phyloP scores from a whole-genome alignment of 2,888 invertebrate genomes.

The Cantharis rufa region DNA sequence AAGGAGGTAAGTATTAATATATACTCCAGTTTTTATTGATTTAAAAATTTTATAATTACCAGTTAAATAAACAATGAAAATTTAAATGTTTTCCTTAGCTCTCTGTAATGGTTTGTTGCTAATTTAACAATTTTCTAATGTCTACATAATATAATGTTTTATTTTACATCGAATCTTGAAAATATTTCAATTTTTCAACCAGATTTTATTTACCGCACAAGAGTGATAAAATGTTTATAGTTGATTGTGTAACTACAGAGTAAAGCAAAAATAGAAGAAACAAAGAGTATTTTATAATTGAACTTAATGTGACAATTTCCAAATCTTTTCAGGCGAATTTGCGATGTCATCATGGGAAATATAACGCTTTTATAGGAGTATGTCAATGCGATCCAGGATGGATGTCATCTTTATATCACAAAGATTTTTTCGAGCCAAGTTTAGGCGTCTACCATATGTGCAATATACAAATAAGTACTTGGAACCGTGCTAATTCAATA shows the following conservation, averaged over 20 bases:
- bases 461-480: constrained; percentile 51
- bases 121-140: too few species aligned
- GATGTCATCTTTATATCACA: constrained; percentile 49
- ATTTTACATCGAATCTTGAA: too few species aligned
- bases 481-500: constrained; percentile 46
- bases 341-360: constrained; percentile 52
- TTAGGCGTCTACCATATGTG: constrained; percentile 55
- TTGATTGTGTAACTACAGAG: too few species aligned
- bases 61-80: too few species aligned
- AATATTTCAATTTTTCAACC: too few species aligned
- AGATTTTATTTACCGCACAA: too few species aligned
- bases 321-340: constrained; percentile 36
- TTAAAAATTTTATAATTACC: too few species aligned
- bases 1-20: background rate
- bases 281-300: background rate
- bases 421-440: constrained; percentile 48
- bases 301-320: background rate
- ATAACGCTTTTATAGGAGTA: constrained; percentile 47
- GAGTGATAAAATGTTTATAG: too few species aligned
- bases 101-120: too few species aligned
- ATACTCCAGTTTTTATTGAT: too few species aligned
- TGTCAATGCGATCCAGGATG: constrained; percentile 54
- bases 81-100: too few species aligned
- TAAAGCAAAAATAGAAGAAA: background rate
- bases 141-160: too few species aligned